Evolutionary conservation across 2,888 invertebrate species (phyloP).

Genomic region (Cerastis leucographa): DNA sequence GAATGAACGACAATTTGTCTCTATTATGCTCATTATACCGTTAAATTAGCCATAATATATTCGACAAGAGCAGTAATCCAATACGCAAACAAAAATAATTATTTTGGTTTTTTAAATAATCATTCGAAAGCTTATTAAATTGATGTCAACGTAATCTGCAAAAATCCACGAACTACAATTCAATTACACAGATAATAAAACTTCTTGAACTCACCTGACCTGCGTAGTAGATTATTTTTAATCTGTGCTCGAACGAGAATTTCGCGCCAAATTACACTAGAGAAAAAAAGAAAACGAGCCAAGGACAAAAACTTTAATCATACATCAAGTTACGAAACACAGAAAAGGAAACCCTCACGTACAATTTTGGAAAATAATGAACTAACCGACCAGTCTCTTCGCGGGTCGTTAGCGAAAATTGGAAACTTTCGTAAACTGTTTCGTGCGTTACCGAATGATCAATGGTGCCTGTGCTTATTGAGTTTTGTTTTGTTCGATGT

Average conservation of each 20-base stretch:
- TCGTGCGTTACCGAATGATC: constrained; percentile 78
- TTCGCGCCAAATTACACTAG: constrained; percentile 51
- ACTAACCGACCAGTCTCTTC: constrained; percentile 82
- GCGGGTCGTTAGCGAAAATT: constrained; percentile 85
- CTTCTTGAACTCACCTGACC: constrained; percentile 46
- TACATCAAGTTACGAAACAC: constrained; percentile 69
- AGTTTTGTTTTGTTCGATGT: constrained; percentile 71
- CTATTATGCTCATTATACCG: constrained; percentile 32
- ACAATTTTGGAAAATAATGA: constrained; percentile 87
- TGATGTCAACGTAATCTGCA: constrained; percentile 2
- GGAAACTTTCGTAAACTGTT: constrained; percentile 73
- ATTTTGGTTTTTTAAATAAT: constrained; percentile 28
- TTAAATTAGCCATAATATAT: constrained; percentile 50
- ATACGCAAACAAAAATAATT: constrained; percentile 33
- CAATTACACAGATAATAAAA: constrained; percentile 56
- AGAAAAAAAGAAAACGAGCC: constrained; percentile 62
- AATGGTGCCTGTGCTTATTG: constrained; percentile 73
- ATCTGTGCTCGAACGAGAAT: constrained; percentile 49
- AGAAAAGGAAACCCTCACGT: constrained; percentile 70
- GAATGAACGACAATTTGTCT: constrained; percentile 43
- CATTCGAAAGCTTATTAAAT: background rate
- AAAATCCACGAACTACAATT: constrained; percentile 36
- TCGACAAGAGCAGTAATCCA: constrained; percentile 31
- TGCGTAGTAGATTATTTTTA: constrained; percentile 47
- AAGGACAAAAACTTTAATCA: constrained; percentile 79